These are phyloP conservation scores for Aricia artaxerxes DNA, from an alignment of 2,888 invertebrate genomes.

Conservation along the genomic window DNA sequence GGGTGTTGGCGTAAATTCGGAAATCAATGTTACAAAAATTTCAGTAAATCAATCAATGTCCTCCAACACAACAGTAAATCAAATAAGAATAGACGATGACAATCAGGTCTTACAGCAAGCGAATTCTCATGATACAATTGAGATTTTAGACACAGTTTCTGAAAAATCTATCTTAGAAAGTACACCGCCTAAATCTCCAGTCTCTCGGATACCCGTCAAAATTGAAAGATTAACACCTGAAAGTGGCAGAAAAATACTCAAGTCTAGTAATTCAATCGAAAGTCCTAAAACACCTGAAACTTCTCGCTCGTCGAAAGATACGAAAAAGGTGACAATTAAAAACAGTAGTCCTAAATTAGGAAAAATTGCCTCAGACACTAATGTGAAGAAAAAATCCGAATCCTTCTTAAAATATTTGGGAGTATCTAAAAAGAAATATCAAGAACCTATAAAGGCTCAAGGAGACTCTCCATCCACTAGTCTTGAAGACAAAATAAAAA, in stretches of 20 bases:
- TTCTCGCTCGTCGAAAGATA: neutral
- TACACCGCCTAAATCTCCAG: neutral
- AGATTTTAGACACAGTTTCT: neutral
- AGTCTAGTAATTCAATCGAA: neutral
- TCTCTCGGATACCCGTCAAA: neutral
- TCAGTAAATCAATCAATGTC: neutral
- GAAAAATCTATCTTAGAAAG: neutral
- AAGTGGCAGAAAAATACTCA: neutral
- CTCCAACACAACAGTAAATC: neutral
- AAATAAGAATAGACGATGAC: neutral
- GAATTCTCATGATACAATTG: neutral
- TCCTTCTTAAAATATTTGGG: conserved; percentile 16
- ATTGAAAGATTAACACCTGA: conserved; percentile 1
- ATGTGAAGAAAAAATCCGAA: neutral
- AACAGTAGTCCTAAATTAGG: conserved; percentile 3
- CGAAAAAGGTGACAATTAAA: neutral
- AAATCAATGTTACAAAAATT: neutral
- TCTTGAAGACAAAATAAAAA: conserved; percentile 10
- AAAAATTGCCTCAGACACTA: neutral
- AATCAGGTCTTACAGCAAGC: neutral
- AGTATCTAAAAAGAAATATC: neutral
- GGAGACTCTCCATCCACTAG: neutral
- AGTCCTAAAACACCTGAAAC: neutral
- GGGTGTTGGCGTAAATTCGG: neutral
- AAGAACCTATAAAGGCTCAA: neutral